These are phyloP conservation scores for Anoplolepis gracilipes DNA, from an alignment of 1,140 invertebrate genomes.

Conservation along the genomic window DNA sequence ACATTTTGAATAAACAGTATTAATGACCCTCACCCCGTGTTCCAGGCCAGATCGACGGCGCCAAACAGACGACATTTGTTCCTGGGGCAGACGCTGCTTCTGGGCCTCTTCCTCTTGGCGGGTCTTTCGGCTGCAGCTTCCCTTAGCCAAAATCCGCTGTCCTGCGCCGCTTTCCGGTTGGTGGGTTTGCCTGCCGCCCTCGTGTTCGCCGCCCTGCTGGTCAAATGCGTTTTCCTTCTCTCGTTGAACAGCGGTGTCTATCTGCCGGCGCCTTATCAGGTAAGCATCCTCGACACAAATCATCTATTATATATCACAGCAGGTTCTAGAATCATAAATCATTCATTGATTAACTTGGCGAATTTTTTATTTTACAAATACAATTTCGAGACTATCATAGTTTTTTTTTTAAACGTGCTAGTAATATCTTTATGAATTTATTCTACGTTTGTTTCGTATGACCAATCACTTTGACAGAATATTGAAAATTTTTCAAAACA, in stretches of 20 bases:
- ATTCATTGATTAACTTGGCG: neutral
- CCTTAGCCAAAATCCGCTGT: slow-evolving; percentile 91
- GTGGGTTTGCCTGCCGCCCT: slow-evolving; percentile 95
- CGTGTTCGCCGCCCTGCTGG: slow-evolving; percentile 96
- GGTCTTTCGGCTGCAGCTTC: slow-evolving; percentile 93
- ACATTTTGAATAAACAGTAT: neutral
- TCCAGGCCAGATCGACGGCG: slow-evolving; percentile 90
- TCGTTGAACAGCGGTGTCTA: slow-evolving; percentile 96
- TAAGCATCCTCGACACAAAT: slow-evolving; percentile 59
- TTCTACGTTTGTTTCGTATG: neutral
- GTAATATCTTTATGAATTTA: neutral
- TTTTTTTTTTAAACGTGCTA: neutral
- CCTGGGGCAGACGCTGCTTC: slow-evolving; percentile 95
- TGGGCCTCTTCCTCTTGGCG: slow-evolving; percentile 94
- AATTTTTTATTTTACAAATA: neutral
- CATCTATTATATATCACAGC: neutral
- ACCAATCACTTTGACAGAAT: neutral
- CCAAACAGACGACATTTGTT: slow-evolving; percentile 95
- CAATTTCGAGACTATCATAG: neutral
- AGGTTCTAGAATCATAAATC: neutral
- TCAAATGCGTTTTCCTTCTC: slow-evolving; percentile 97
- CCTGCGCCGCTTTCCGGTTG: slow-evolving; percentile 94
- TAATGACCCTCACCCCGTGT: neutral
- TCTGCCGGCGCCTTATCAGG: slow-evolving; percentile 96
- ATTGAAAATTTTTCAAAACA: neutral